Percentiles rank a stretch among this genome's conserved stretches.
Conservation (phyloP, 2,888 invertebrate species). For the Chloroclystis v-ata region DNA sequence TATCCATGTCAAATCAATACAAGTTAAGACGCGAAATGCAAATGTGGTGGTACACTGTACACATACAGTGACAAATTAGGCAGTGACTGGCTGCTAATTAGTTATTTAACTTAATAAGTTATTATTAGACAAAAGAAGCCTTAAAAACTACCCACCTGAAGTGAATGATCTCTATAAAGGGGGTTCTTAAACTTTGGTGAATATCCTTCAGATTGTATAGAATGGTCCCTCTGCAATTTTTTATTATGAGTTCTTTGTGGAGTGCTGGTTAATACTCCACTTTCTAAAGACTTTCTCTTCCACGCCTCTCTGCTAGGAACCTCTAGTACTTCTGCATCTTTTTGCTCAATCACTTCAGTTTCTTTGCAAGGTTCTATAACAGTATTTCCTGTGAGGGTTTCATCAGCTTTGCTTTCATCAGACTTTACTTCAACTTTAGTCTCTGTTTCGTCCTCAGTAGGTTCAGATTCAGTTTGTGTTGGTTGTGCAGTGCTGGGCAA, state of each 20-base stretch:
- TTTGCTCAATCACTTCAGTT: slow-evolving; percentile 32
- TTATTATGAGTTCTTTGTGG: slow-evolving; percentile 48
- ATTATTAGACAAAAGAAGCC: too few relatives aligned
- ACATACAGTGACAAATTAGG: too few relatives aligned
- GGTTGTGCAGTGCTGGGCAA: slow-evolving; percentile 60
- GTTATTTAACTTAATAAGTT: too few relatives aligned
- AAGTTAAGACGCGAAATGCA: too few relatives aligned
- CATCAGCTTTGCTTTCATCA: slow-evolving; percentile 59
- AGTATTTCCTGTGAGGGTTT: slow-evolving; percentile 57
- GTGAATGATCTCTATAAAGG: slow-evolving; percentile 68
- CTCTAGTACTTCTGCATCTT: slow-evolving; percentile 39
- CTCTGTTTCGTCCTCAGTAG: slow-evolving; percentile 30
- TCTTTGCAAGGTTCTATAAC: slow-evolving; percentile 48
- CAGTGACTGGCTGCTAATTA: too few relatives aligned
- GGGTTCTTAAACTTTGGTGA: slow-evolving; percentile 66
- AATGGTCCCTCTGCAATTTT: slow-evolving; percentile 64
- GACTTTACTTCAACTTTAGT: slow-evolving; percentile 44
- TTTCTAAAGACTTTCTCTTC: slow-evolving; percentile 64
- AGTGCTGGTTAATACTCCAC: slow-evolving; percentile 51
- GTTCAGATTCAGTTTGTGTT: slow-evolving; percentile 37
- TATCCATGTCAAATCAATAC: too few relatives aligned
- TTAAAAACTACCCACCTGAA: slow-evolving; percentile 50
- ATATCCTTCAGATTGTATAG: slow-evolving; percentile 70
- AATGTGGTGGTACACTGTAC: too few relatives aligned
- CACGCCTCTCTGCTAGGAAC: slow-evolving; percentile 55